Base-by-base conservation (phyloP, 1,140 invertebrate genomes). In the Cotesia vestalis region DNA sequence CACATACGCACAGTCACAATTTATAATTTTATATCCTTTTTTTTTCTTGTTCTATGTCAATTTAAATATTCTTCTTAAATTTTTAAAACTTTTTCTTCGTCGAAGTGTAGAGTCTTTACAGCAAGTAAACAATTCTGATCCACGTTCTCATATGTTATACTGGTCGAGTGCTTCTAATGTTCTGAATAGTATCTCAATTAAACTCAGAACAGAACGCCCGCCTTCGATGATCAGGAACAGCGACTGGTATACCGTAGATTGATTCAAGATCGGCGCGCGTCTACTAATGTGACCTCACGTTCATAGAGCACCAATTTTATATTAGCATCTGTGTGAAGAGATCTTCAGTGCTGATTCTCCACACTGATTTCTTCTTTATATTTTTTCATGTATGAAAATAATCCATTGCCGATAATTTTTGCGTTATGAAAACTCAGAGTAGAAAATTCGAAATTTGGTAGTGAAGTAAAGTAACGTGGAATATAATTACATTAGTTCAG, bases 251-350 rank as follows among this genome's bases (percentile, higher is more conserved):
- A 61, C 64, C 64, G 61, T 73, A 75, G 78, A 80, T 82, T 79
- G 72, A 80, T 84, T 82, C 78, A 74, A 77, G 80, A 83, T 83
- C 81, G 78, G 77, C 78, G 66, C 73, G 51, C 69, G 72, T 69
- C 78, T 77, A 81, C 73, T 77, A 78, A 79, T 79, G 79, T 80
- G 80, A 83, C 82, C 81, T 84, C 84, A 79, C 73, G 81, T 81
- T 73, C 69, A 73, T 84, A 83, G 83, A 82, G 84, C 83, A 85
- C 76, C 78, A 80, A 85, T 85, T 86, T 85, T 86, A 85, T 86
- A 82, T 85, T 86, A 85, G 79, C 78, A 80, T 73, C 78, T 64
- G 60, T 60, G 40, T 46, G 40, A 46, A 46, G 60, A 64, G 62
- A 66, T 64, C 34, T 40, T 64, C 46, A 27, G n/a, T 34, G 63